Evolutionary conservation across 1,140 invertebrate genomes (phyloP).

Genomic region (Hypothenemus hampei): DNA sequence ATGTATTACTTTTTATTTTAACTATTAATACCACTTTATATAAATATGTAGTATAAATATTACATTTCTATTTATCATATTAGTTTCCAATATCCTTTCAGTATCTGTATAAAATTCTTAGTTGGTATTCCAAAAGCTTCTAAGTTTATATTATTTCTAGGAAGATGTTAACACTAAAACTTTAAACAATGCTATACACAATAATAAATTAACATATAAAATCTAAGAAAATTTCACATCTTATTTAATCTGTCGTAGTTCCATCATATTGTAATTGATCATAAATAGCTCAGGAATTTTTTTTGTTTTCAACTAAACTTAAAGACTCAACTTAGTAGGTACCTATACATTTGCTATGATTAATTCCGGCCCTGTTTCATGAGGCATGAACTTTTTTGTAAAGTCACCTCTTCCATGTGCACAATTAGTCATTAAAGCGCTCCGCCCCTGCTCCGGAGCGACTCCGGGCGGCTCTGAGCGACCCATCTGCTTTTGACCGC

Average conservation of each 20-base stretch:
- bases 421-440: conserved; percentile 16
- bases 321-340: background rate
- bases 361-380: conserved; percentile 7
- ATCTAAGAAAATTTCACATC: too few relatives aligned
- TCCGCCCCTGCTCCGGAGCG: conserved; percentile 16
- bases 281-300: background rate
- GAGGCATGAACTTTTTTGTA: conserved; percentile 18
- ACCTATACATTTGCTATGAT: background rate
- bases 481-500: conserved; percentile 22
- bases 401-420: conserved; percentile 13
- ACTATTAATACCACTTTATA: too few relatives aligned
- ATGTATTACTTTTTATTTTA: too few relatives aligned
- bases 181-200: too few relatives aligned
- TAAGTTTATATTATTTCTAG: too few relatives aligned
- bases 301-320: background rate
- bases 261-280: too few relatives aligned
- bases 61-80: background rate
- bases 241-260: too few relatives aligned
- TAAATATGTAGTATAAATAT: background rate
- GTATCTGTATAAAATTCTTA: too few relatives aligned
- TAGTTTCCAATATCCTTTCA: background rate
- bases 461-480: conserved; percentile 8
- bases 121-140: too few relatives aligned
- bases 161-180: too few relatives aligned
- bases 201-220: too few relatives aligned